Base-by-base conservation (phyloP, 2,888 invertebrate genomes). In the Acanthosepion lycidas region DNA sequence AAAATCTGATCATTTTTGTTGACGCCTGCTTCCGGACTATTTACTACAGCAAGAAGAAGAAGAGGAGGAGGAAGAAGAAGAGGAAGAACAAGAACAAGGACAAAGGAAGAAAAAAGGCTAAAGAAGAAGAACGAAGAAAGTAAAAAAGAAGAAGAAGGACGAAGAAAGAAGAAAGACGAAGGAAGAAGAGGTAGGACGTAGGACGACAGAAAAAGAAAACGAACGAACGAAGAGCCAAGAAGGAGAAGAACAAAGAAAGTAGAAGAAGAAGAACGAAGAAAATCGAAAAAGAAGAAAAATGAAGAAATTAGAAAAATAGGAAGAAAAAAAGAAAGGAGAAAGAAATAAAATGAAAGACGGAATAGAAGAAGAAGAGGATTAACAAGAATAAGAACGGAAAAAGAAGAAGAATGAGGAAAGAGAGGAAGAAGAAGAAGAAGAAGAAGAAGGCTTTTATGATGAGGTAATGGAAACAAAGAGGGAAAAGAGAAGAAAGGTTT, bases 1-100 rank as follows among this genome's bases (percentile, higher is more conserved):
- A n/a, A n/a, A 33, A 33, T 12, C n/a, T 9, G 78, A 33, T n/a
- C n/a, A n/a, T 3, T 18, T 1, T 78, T 78, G n/a, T 78, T 78
- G n/a, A 78, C n/a, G 78, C n/a, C n/a, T n/a, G 78, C 33, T 78
- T 78, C 78, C 78, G 78, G 78, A 78, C 78, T 12, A n/a, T 78
- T n/a, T n/a, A 78, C 78, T 33, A 78, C 15, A 15, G 18, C 23
- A 78, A 78, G 33, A 78, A 78, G 78, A 78, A 78, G 78, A 78
- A 78, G 78, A n/a, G n/a, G n/a, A n/a, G n/a, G n/a, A n/a, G n/a
- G n/a, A 78, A 78, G 78, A 78, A 78, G 78, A 78, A 78, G 78
- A 78, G n/a, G 78, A n/a, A 78, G n/a, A 78, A n/a, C n/a, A 78
- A 78, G 78, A 78, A 78, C n/a, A 78, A 78, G 78, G n/a, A 33